Evolutionary conservation across 1,140 invertebrate species (phyloP), one percentile per base, ranked within the genome.

Genomic region (Apis florea): DNA sequence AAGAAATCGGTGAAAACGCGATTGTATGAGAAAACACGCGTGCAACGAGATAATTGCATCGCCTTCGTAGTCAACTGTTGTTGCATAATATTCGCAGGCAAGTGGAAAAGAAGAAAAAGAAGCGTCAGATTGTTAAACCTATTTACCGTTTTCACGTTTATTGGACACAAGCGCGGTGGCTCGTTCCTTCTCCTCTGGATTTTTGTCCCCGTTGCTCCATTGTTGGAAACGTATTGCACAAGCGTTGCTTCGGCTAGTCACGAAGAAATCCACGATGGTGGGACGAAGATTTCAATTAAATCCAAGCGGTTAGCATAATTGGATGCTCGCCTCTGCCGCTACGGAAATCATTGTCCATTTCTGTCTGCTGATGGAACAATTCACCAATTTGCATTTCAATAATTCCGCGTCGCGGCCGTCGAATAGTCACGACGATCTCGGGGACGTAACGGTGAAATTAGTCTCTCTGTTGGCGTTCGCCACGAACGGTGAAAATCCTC

Each of bases 201-300:
- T 81, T 67, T 77, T 73, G 76, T 83, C 59, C 70, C 76, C 68
- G 70, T 40, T 40, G 0, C 47, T 63, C 69, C 73, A 79, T 86
- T 86, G 87, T 88, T 84, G 56, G 59, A 17, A 3, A 51, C 59
- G 61, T 11, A 80, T 89, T 89, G 76, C 86, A 71, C 82, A 89
- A 89, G 24, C 64, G 24, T 81, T 54, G 40, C 51, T 66, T 47
- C 47, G 47, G 19, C n/a, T n/a, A 47, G 63, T 6, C 63, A n/a
- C 68, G 77, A 80, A 80, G 83, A 84, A 86, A 84, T 63, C 71
- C 66, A 40, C 73, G 77, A 68, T 47, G 59, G 63, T 63, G 53
- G 56, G 54, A 71, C 40, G 74, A 58, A 21, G 75, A 87, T 84
- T 82, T 89, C 83, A 86, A 89, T 83, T 83, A 86, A 78, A 53